phyloP scores from a whole-genome alignment of 2,797 vertebrate species.

The Chaetophractus vellerosus region DNA sequence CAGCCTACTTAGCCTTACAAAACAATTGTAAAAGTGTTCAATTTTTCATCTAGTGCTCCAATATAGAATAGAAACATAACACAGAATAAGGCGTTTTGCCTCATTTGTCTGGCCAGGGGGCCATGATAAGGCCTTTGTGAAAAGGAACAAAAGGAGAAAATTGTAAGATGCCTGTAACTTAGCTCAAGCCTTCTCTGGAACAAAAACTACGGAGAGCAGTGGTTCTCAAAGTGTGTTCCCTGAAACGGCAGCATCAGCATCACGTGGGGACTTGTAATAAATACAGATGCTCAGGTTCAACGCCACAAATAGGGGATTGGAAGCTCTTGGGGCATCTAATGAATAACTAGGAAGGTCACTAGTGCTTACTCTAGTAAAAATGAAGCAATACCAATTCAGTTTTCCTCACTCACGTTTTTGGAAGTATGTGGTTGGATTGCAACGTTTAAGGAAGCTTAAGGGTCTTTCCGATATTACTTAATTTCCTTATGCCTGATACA shows the following conservation, averaged over 20 bases:
- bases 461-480: not conserved
- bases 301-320: not conserved
- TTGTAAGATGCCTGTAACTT: not conserved
- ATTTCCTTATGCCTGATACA: not conserved
- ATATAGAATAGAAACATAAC: not conserved
- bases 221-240: not conserved
- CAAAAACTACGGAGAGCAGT: not conserved
- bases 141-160: not conserved
- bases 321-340: not conserved
- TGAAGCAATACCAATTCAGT: not conserved
- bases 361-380: not conserved
- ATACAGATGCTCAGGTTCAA: not conserved
- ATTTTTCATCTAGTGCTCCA: not conserved
- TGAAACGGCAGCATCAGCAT: not conserved
- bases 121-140: not conserved
- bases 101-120: too few relatives aligned
- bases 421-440: not conserved
- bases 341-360: not conserved
- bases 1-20: accelerated
- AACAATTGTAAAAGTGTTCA: not conserved
- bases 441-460: not conserved
- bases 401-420: not conserved
- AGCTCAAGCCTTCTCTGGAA: not conserved
- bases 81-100: not conserved
- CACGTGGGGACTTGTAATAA: not conserved